These are phyloP conservation scores for Smutsia gigantea DNA, from an alignment of 2,797 vertebrate genomes.

Conservation along the genomic window DNA sequence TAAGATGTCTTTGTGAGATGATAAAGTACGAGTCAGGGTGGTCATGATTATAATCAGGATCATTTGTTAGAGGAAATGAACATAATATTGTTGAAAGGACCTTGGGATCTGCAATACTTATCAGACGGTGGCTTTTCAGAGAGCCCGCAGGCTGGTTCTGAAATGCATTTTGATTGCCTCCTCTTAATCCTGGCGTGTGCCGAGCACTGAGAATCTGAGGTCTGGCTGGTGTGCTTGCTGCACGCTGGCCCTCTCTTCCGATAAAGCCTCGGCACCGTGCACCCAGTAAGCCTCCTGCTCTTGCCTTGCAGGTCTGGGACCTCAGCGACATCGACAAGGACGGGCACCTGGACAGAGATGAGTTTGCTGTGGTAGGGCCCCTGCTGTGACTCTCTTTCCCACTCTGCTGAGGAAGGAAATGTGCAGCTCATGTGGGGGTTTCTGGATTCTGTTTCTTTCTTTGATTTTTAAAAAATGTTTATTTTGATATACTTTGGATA, in stretches of 20 bases:
- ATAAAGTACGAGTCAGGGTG: neutral
- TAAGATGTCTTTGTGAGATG: neutral
- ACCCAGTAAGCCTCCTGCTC: neutral
- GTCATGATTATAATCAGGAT: neutral
- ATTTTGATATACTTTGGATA: neutral
- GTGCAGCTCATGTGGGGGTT: neutral
- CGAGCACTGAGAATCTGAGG: neutral
- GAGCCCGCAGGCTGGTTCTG: neutral
- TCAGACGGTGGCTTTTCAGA: neutral
- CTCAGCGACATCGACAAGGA: conserved; percentile 99
- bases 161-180: neutral
- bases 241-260: neutral
- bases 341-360: conserved; percentile 96
- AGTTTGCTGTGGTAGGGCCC: conserved; percentile 95
- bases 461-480: neutral
- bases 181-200: neutral
- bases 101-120: neutral
- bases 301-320: conserved; percentile 94
- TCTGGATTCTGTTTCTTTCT: neutral
- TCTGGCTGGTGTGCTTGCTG: neutral
- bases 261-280: no score
- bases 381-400: neutral
- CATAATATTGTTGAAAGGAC: neutral
- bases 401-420: neutral
- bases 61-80: neutral